Conservation (phyloP, 2,113 vertebrate genomes). For the Carassius auratus region DNA sequence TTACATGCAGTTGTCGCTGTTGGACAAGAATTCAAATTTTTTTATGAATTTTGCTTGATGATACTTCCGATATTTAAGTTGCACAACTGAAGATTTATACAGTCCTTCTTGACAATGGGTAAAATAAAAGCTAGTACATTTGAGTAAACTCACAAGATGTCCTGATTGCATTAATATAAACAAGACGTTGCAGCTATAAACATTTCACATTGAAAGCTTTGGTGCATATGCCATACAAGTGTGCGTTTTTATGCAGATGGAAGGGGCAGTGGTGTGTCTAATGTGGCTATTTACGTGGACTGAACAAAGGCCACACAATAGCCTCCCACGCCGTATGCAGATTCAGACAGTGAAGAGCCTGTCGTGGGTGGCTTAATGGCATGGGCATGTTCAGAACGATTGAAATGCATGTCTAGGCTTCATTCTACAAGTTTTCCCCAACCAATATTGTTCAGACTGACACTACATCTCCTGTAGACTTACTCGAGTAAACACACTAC, state of each 20-base stretch:
- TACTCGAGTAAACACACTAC: background rate
- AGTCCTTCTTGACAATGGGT: background rate
- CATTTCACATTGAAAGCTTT: conserved; percentile 30
- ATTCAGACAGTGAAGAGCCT: conserved; percentile 64
- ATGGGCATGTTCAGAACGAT: conserved; percentile 36
- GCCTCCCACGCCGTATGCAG: conserved; percentile 74
- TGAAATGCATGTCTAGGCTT: conserved; percentile 18
- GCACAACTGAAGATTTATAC: background rate
- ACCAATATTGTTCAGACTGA: background rate
- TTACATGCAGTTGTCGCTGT: no score
- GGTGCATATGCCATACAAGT: conserved; percentile 37
- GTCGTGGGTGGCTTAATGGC: conserved; percentile 71
- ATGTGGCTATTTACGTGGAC: conserved; percentile 56
- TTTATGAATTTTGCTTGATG: no score
- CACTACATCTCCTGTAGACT: background rate
- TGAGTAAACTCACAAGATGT: background rate
- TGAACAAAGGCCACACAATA: conserved; percentile 69
- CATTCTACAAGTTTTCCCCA: background rate
- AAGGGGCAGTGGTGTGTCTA: conserved; percentile 48
- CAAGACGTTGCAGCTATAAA: background rate
- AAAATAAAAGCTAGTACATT: background rate
- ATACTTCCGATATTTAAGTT: background rate
- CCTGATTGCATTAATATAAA: conserved; percentile 7
- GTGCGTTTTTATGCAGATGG: conserved; percentile 41
- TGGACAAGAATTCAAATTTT: no score